A percentile compares a stretch with the other conserved stretches of the same genome.
phyloP scores from a whole-genome alignment of 2,797 vertebrate genomes.

The Melopsittacus undulatus region DNA sequence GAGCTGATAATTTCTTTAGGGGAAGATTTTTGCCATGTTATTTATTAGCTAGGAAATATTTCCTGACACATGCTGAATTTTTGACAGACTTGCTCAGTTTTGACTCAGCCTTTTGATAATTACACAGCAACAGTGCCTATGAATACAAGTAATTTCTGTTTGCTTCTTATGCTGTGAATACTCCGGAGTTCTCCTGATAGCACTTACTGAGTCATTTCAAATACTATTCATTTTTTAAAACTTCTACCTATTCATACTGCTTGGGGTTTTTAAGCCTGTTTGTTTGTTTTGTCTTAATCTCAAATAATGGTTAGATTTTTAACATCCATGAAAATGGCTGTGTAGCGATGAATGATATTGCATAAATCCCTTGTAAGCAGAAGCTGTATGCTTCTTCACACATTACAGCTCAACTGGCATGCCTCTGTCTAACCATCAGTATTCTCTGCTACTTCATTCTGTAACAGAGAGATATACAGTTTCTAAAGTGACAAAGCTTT shows the following conservation, averaged over 20 bases:
- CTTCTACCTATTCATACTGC: slow-evolving; percentile 4
- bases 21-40: slow-evolving; percentile 32
- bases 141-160: slow-evolving; percentile 47
- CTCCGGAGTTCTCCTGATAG: not conserved
- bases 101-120: slow-evolving; percentile 50
- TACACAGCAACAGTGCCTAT: slow-evolving; percentile 45
- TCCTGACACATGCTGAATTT: slow-evolving; percentile 31
- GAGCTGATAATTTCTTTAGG: slow-evolving; percentile 41
- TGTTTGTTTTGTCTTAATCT: slow-evolving; percentile 35
- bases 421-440: not conserved
- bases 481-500: not conserved
- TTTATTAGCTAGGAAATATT: slow-evolving; percentile 14
- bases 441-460: not conserved
- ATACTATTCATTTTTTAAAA: not conserved
- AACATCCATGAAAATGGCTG: not conserved
- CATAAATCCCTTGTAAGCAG: not conserved
- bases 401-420: not conserved
- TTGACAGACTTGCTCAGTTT: slow-evolving; percentile 18
- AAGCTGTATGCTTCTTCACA: not conserved
- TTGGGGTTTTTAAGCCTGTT: not conserved
- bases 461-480: not conserved
- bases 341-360: not conserved
- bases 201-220: slow-evolving; percentile 5
- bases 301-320: not conserved
- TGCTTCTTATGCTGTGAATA: slow-evolving; percentile 26